phyloP scores from a whole-genome alignment of 2,113 vertebrate genomes.

The Aramus guarauna region DNA sequence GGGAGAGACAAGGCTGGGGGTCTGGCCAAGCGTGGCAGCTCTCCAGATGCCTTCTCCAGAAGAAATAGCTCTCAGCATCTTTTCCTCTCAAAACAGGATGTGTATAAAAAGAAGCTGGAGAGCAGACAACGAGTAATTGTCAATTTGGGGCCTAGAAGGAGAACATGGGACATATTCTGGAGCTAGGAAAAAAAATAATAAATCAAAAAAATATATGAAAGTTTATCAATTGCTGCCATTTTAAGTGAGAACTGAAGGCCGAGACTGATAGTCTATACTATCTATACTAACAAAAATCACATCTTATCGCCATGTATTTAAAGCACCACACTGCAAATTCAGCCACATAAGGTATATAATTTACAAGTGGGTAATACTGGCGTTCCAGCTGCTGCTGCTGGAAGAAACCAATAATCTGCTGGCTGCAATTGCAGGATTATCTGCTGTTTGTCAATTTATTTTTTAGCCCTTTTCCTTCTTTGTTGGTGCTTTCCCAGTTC shows the following conservation, averaged over 20 bases:
- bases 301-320: not conserved
- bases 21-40: not conserved
- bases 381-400: not conserved
- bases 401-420: not conserved
- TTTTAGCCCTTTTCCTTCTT: not conserved
- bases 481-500: not conserved
- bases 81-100: not conserved
- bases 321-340: not conserved
- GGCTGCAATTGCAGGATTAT: not conserved
- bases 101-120: not conserved
- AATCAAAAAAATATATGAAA: not conserved
- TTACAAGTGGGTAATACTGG: not conserved
- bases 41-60: not conserved
- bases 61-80: not conserved
- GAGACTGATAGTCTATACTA: not conserved
- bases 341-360: not conserved
- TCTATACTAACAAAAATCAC: not conserved
- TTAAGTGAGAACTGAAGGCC: not conserved
- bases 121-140: not conserved
- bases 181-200: not conserved
- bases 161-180: not conserved
- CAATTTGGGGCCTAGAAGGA: not conserved
- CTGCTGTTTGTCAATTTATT: not conserved
- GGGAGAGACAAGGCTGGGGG: not conserved
- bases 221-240: accelerated